These are phyloP conservation scores for Mesembrinibis cayennensis DNA, from an alignment of 2,113 vertebrate species.

Conservation along the genomic window DNA sequence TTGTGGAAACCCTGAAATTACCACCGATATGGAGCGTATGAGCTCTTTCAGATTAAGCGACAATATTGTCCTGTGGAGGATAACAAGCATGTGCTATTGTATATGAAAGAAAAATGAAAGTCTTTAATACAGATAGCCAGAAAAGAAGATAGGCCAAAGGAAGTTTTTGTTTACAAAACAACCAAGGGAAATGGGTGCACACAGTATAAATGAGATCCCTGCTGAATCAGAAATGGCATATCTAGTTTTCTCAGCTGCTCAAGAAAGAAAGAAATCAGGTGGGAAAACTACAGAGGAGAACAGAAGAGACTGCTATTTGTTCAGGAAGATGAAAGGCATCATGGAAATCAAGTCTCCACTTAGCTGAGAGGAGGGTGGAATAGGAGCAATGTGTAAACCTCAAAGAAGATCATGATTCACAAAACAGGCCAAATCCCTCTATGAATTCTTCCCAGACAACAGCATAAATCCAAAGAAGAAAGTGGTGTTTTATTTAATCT, in stretches of 20 bases:
- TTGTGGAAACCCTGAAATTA: not conserved
- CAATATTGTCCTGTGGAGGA: not conserved
- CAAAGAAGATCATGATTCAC: slow-evolving; percentile 18
- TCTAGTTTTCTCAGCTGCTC: slow-evolving; percentile 1
- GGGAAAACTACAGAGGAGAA: slow-evolving; percentile 36
- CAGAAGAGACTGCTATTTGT: slow-evolving; percentile 34
- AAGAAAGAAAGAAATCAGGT: slow-evolving; percentile 28
- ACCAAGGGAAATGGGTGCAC: not conserved
- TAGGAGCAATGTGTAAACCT: not conserved
- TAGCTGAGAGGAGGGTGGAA: not conserved
- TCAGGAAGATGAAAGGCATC: slow-evolving; percentile 48
- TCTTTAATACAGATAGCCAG: not conserved
- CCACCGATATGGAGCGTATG: not conserved
- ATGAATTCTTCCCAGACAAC: slow-evolving; percentile 37
- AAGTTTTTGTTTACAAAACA: slow-evolving; percentile 1
- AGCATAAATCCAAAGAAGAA: slow-evolving; percentile 8
- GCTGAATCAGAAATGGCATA: slow-evolving; percentile 18
- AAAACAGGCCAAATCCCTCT: slow-evolving; percentile 13
- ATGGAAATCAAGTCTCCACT: slow-evolving; percentile 13
- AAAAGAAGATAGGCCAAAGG: not conserved
- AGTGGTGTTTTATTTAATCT: not conserved
- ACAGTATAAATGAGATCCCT: not conserved
- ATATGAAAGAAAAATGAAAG: not conserved
- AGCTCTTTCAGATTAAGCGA: not conserved
- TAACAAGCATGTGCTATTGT: not conserved